Conservation (phyloP, 2,113 vertebrate genomes). For the Spilogale gracilis region DNA sequence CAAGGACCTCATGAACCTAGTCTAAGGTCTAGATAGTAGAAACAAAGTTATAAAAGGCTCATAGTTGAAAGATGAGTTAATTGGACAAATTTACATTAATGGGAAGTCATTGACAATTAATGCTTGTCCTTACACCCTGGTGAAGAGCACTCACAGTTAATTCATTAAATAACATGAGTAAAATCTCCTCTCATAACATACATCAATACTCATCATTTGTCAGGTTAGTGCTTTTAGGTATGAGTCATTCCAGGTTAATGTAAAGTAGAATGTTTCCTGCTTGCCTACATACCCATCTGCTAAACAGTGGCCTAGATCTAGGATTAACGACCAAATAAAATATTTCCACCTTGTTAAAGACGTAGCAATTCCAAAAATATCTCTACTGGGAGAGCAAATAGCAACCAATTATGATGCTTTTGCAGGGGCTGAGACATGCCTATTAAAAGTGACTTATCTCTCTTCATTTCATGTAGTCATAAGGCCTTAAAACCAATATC, state of each 20-base stretch:
- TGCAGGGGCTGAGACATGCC: background rate
- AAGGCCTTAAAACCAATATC: conserved; percentile 17
- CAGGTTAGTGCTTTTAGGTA: background rate
- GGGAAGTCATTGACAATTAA: background rate
- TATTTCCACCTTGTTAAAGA: conserved; percentile 24
- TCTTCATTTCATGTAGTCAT: background rate
- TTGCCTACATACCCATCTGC: background rate
- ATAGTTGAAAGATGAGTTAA: background rate
- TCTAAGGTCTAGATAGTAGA: background rate
- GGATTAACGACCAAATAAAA: conserved; percentile 41
- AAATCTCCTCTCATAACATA: background rate
- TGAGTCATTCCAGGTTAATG: background rate
- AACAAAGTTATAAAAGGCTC: background rate
- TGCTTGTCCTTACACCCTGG: background rate
- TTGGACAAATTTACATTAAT: conserved; percentile 15
- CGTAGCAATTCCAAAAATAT: conserved; percentile 16
- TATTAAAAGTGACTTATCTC: conserved; percentile 58
- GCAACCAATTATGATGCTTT: conserved; percentile 1
- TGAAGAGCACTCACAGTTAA: background rate
- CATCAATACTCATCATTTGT: background rate
- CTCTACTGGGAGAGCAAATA: conserved; percentile 14
- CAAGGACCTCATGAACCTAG: background rate
- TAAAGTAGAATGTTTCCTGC: background rate
- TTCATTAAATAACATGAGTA: background rate
- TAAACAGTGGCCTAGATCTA: conserved; percentile 5